phyloP scores from a whole-genome alignment of 2,888 invertebrate genomes.

The Lithophane leautieri region DNA sequence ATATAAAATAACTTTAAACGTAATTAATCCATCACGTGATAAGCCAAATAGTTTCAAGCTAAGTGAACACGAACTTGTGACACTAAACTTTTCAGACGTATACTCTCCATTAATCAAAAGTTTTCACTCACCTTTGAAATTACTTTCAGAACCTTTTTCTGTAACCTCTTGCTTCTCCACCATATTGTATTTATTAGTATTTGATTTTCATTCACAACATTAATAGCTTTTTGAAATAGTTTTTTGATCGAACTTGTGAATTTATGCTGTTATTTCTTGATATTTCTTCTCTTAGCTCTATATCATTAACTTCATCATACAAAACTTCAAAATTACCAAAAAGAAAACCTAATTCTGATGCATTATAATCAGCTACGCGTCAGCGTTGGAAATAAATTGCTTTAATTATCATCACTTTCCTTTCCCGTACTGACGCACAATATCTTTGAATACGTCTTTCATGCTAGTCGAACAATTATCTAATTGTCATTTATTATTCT shows the following conservation, averaged over 20 bases:
- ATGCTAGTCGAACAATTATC: constrained; percentile 36
- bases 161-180: constrained; percentile 21
- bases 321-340: neutral
- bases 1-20: constrained; percentile 11
- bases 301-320: neutral
- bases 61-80: neutral
- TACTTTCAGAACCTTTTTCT: constrained; percentile 21
- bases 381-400: neutral
- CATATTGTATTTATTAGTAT: constrained; percentile 19
- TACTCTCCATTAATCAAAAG: constrained; percentile 14
- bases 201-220: constrained; percentile 18
- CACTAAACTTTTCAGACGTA: constrained; percentile 38
- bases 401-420: neutral
- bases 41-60: constrained; percentile 15
- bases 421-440: constrained; percentile 15
- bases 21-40: constrained; percentile 25
- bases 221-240: neutral
- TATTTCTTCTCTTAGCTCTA: neutral
- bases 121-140: constrained; percentile 53
- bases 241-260: neutral
- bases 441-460: constrained; percentile 29
- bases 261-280: neutral
- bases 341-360: neutral
- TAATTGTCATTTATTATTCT: constrained; percentile 31
- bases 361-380: neutral